Evolutionary conservation across 2,888 invertebrate species (phyloP).

Genomic region (Amphipyra tragopoginis): DNA sequence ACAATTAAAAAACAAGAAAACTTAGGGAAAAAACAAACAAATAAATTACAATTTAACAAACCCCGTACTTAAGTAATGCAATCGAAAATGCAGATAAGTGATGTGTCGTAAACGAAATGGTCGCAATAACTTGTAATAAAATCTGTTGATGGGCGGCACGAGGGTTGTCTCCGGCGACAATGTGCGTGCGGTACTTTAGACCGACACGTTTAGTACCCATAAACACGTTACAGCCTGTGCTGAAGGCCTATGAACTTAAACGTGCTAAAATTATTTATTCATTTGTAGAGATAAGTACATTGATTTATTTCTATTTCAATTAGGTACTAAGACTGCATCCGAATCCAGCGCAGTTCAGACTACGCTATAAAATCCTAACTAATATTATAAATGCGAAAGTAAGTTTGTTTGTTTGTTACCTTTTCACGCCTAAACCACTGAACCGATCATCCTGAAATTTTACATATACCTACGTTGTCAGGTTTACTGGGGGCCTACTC

Average conservation of each 20-base stretch:
- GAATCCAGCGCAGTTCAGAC: too few relatives aligned
- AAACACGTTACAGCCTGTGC: slow-evolving; percentile 51
- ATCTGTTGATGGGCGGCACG: slow-evolving; percentile 46
- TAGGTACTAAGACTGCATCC: too few relatives aligned
- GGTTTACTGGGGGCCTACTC: too few relatives aligned
- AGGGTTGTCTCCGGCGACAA: slow-evolving; percentile 52
- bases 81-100: slow-evolving; percentile 63
- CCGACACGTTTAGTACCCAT: slow-evolving; percentile 52
- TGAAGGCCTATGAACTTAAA: slow-evolving; percentile 33
- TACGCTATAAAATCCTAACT: too few relatives aligned
- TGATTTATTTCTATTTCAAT: too few relatives aligned
- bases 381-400: too few relatives aligned
- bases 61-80: slow-evolving; percentile 41
- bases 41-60: slow-evolving; percentile 27
- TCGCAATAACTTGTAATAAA: slow-evolving; percentile 64
- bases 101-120: slow-evolving; percentile 59
- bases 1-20: too few relatives aligned
- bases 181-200: slow-evolving; percentile 51
- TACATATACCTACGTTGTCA: too few relatives aligned
- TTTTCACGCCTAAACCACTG: too few relatives aligned
- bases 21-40: too few relatives aligned
- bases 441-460: too few relatives aligned
- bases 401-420: too few relatives aligned
- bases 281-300: not conserved
- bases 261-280: slow-evolving; percentile 28